phyloP scores from a whole-genome alignment of 2,888 invertebrate species.

The Hirtodrosophila duncani region DNA sequence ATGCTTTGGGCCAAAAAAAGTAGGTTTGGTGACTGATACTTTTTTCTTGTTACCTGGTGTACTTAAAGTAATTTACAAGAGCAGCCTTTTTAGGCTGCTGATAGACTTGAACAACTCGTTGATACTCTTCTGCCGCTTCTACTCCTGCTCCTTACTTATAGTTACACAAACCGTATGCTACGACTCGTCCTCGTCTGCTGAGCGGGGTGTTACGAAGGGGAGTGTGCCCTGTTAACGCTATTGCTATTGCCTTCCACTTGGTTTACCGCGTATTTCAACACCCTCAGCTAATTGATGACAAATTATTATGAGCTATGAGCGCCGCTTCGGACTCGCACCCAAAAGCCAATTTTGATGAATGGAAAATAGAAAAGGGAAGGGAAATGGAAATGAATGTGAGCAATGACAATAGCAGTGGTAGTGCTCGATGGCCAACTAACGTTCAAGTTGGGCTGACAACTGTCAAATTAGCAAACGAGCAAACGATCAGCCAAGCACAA shows the following conservation, averaged over 20 bases:
- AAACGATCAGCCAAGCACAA: slow-evolving; percentile 48
- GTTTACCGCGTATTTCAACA: slow-evolving; percentile 72
- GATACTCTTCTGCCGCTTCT: too few relatives aligned
- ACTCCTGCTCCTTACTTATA: too few relatives aligned
- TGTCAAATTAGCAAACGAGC: slow-evolving; percentile 68
- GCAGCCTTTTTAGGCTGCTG: too few relatives aligned
- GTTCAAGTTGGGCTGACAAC: slow-evolving; percentile 54
- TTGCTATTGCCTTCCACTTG: slow-evolving; percentile 58
- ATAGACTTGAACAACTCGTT: too few relatives aligned
- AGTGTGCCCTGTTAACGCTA: slow-evolving; percentile 1
- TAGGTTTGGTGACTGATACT: too few relatives aligned
- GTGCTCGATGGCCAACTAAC: slow-evolving; percentile 49
- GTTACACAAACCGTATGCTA: too few relatives aligned
- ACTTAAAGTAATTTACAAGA: too few relatives aligned
- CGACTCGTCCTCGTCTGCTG: too few relatives aligned
- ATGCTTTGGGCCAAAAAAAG: too few relatives aligned
- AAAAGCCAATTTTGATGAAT: slow-evolving; percentile 70
- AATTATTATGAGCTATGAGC: slow-evolving; percentile 72
- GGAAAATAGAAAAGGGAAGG: too few relatives aligned
- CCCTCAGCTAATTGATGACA: slow-evolving; percentile 73
- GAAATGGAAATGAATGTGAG: slow-evolving; percentile 21
- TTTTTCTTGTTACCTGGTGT: too few relatives aligned
- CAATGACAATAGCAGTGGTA: slow-evolving; percentile 14
- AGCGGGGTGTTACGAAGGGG: too few relatives aligned
- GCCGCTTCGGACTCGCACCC: slow-evolving; percentile 54